Conservation (phyloP, 2,888 invertebrate species). For the Hololepta plana region DNA sequence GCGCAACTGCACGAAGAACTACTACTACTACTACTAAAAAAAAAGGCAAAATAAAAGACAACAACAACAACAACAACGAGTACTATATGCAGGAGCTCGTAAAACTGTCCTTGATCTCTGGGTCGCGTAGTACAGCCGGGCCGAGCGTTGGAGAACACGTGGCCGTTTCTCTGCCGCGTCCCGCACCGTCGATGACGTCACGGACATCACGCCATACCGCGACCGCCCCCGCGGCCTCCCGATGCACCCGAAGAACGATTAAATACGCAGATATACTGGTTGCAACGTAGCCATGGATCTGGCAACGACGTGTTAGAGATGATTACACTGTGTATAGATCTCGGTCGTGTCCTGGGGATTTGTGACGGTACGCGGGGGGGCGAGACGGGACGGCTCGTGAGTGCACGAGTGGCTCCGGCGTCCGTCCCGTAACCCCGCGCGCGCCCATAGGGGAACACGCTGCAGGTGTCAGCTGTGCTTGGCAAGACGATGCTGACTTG, state of each 20-base stretch:
- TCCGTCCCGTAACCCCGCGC: slow-evolving; percentile 16
- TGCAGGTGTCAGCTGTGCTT: slow-evolving; percentile 28
- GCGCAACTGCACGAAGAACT: slow-evolving; percentile 21
- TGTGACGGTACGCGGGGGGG: slow-evolving; percentile 18
- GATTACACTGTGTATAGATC: slow-evolving; percentile 27
- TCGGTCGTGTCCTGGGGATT: slow-evolving; percentile 25
- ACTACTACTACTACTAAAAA: slow-evolving; percentile 10
- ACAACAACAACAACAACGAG: slow-evolving; percentile 23
- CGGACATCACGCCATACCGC: slow-evolving; percentile 24
- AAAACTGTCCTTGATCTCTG: slow-evolving; percentile 32
- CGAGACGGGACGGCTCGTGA: slow-evolving; percentile 18
- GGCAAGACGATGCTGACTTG: slow-evolving; percentile 18
- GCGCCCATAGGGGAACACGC: slow-evolving; percentile 19
- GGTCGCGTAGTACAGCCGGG: slow-evolving; percentile 28
- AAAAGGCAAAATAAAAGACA: no score
- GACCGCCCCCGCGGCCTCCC: slow-evolving; percentile 19
- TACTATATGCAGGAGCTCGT: slow-evolving; percentile 28
- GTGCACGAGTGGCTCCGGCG: slow-evolving; percentile 16
- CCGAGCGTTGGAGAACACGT: slow-evolving; percentile 21
- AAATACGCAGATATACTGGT: slow-evolving; percentile 25
- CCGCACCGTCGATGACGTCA: slow-evolving; percentile 20
- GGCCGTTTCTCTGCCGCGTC: slow-evolving; percentile 14
- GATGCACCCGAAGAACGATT: slow-evolving; percentile 21
- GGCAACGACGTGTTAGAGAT: slow-evolving; percentile 24
- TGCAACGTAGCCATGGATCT: slow-evolving; percentile 23